Base-by-base conservation (phyloP, 2,888 invertebrate species). In the Phania funesta region DNA sequence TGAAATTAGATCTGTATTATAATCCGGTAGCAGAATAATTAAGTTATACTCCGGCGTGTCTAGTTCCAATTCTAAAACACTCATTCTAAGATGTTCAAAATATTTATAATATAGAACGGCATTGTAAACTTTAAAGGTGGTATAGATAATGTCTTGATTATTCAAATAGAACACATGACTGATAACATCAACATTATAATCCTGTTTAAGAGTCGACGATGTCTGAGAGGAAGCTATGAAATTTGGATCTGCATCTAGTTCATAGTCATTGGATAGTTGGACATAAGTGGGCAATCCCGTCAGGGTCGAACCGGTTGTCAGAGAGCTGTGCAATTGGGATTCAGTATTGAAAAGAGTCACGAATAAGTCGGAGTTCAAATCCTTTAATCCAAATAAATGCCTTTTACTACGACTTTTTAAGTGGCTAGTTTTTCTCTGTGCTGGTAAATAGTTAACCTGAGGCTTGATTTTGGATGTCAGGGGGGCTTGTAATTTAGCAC, bases 11-110 rank as follows among this genome's bases (percentile, higher is more conserved):
- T 93, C 93, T 46, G 94, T 93, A 54, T 93, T 92, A 65, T 94
- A 92, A 71, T 93, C 92, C 1, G 96, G 96, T 83, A 96, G 91
- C 64, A 96, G 89, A 54, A 96, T 93, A 68, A 96, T 92, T 48
- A 96, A 92, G 87, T 95, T 96, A 88, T 96, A 96, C 73, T 95
- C 93, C 0, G 94, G 93, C 84, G 96, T 96, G 88, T 97, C 96
- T 68, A 97, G 90, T 11, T 96, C 96, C 87, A 96, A 92, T 83
- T 95, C 94, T 65, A 96, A 91, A 1, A 94, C 95, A 52, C 94
- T 92, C 9, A 96, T 94, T 86, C 95, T 93, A 84, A 96, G 90
- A 84, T 94, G 93, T 2, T 95, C 94, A 32, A 96, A 92, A 88
- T 94, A 95, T 38, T 94, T 94, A 89, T 94, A 95, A 65, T 96